These are phyloP conservation scores for Netelia virgata DNA, from an alignment of 2,888 invertebrate species.

Conservation along the genomic window DNA sequence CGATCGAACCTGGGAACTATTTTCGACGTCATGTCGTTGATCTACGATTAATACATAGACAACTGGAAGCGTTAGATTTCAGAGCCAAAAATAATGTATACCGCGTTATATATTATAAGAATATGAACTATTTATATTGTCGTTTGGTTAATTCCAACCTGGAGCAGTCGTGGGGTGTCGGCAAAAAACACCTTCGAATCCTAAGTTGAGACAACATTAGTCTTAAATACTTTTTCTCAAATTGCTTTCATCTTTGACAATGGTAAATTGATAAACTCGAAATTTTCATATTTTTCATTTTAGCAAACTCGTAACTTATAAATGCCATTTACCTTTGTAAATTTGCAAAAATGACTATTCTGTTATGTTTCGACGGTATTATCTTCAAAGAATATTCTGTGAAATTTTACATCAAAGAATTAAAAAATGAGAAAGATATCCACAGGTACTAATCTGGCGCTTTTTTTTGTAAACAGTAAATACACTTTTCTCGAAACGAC, in stretches of 20 bases:
- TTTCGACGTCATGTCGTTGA: constrained; percentile 29
- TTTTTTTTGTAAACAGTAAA: neutral
- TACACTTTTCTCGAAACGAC: neutral
- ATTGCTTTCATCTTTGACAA: no score
- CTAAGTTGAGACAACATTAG: no score
- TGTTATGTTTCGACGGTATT: no score
- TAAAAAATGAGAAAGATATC: no score
- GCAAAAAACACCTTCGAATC: neutral
- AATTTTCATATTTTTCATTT: no score
- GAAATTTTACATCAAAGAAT: no score
- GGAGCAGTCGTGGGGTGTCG: neutral
- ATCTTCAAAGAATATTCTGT: no score
- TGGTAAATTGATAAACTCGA: no score
- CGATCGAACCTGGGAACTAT: constrained; percentile 16
- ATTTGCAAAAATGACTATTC: no score
- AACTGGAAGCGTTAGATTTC: neutral
- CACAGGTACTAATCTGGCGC: neutral
- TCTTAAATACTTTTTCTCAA: no score
- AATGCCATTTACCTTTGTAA: no score
- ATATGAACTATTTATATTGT: neutral
- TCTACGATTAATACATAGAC: constrained; percentile 33
- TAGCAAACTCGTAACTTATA: no score
- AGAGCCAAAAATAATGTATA: neutral
- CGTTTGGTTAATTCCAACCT: neutral
- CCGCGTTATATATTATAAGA: neutral